A percentile compares a stretch with the other conserved stretches of the same genome.
phyloP scores from a whole-genome alignment of 2,113 vertebrate species.

The Eulemur macaco region DNA sequence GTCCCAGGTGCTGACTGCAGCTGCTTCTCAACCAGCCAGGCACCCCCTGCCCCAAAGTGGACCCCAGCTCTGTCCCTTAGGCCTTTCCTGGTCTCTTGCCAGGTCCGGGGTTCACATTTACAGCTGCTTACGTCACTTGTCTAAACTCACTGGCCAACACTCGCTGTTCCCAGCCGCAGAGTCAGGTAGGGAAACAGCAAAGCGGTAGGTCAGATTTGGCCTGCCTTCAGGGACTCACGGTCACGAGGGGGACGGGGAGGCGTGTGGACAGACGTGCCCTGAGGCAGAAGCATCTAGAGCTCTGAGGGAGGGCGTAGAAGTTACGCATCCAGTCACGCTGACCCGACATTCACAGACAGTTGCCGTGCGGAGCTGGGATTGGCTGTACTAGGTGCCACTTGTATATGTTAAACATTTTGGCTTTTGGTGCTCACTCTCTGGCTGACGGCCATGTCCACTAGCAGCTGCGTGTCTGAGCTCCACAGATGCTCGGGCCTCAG shows the following conservation, averaged over 20 bases:
- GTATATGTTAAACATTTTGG: too few relatives aligned
- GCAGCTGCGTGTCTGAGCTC: fast-evolving
- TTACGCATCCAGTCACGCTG: fast-evolving
- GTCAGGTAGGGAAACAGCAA: fast-evolving
- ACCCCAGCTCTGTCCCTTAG: fast-evolving
- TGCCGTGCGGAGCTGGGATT: fast-evolving
- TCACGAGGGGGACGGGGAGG: fast-evolving
- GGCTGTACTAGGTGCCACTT: neutral
- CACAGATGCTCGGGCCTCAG: fast-evolving
- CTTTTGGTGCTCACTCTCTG: neutral
- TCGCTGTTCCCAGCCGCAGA: fast-evolving
- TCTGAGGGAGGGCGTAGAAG: neutral
- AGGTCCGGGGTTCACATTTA: fast-evolving
- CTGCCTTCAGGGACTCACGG: neutral
- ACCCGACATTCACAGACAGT: fast-evolving
- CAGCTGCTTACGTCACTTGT: fast-evolving
- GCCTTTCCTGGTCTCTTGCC: neutral
- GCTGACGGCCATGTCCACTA: too few relatives aligned
- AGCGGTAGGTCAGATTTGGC: too few relatives aligned
- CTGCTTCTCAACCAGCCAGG: fast-evolving
- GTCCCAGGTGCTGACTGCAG: constrained; percentile 57
- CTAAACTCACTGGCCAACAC: fast-evolving
- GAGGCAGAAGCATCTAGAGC: too few relatives aligned
- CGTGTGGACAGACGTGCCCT: fast-evolving
- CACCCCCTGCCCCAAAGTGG: fast-evolving